A percentile compares a stretch with the other conserved stretches of the same genome.
Conservation (phyloP, 2,888 invertebrate genomes). For the Coelinius sp. region DNA sequence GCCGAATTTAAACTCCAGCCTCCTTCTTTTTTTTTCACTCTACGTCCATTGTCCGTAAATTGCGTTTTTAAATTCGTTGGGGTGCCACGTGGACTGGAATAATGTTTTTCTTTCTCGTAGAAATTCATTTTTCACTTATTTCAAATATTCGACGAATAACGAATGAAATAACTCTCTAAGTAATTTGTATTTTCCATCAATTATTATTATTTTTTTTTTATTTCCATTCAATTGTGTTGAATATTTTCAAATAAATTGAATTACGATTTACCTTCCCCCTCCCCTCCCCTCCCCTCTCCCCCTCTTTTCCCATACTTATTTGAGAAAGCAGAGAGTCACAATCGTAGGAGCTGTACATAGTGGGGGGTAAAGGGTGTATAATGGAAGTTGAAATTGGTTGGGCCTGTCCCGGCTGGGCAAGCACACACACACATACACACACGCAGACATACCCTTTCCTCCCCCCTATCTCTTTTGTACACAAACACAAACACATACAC, state of each 20-base stretch:
- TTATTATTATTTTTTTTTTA: not conserved
- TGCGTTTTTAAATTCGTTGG: conserved; percentile 56
- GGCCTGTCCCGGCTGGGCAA: conserved; percentile 68
- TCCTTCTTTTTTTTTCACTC: not conserved
- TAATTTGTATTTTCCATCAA: too few species aligned
- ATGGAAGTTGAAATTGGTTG: conserved; percentile 71
- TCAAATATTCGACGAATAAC: too few species aligned
- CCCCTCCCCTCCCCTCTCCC: conserved; percentile 7
- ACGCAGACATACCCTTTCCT: conserved; percentile 28
- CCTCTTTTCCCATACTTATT: conserved; percentile 32
- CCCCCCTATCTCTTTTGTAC: conserved; percentile 4
- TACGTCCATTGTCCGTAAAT: conserved; percentile 65
- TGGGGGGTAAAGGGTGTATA: conserved; percentile 62
- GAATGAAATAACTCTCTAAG: too few species aligned
- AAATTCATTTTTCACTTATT: conserved; percentile 1
- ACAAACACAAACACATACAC: conserved; percentile 30
- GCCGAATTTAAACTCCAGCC: not conserved
- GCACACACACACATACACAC: conserved; percentile 50
- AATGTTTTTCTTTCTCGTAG: conserved; percentile 32
- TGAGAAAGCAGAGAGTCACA: conserved; percentile 61
- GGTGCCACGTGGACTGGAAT: conserved; percentile 53
- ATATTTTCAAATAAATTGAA: conserved; percentile 21
- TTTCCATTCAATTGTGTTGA: not conserved
- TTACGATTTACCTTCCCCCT: conserved; percentile 20
- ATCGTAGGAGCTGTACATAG: not conserved